A percentile compares a stretch with the other conserved stretches of the same genome.
These are phyloP conservation scores for Archocentrus centrarchus DNA, from an alignment of 2,113 vertebrate species.

Conservation along the genomic window DNA sequence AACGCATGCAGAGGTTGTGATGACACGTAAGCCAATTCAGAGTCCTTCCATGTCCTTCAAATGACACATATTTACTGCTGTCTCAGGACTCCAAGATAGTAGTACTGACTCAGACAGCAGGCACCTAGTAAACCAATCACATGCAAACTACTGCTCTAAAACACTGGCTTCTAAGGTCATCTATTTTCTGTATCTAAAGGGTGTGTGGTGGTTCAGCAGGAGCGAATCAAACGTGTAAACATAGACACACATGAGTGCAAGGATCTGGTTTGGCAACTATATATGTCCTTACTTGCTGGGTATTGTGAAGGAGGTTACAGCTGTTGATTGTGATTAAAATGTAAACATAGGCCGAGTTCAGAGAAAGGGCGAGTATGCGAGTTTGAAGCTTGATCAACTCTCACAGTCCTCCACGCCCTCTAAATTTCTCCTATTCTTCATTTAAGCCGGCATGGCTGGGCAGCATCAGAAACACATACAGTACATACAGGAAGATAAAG, in stretches of 20 bases:
- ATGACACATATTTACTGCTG: slow-evolving; percentile 55
- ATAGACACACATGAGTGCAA: slow-evolving; percentile 70
- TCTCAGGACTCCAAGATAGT: slow-evolving; percentile 56
- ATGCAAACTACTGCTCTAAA: slow-evolving; percentile 31
- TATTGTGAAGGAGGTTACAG: slow-evolving; percentile 78
- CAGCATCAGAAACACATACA: slow-evolving; percentile 15
- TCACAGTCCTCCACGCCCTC: slow-evolving; percentile 51
- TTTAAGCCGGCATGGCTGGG: neutral
- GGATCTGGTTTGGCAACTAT: slow-evolving; percentile 83
- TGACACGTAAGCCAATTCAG: slow-evolving; percentile 62
- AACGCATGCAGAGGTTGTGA: slow-evolving; percentile 67
- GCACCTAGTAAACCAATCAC: slow-evolving; percentile 47
- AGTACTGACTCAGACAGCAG: slow-evolving; percentile 36
- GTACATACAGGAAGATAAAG: neutral
- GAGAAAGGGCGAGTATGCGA: slow-evolving; percentile 73
- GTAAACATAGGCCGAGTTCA: slow-evolving; percentile 81
- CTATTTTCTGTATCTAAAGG: slow-evolving; percentile 61
- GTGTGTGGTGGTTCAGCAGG: slow-evolving; percentile 66
- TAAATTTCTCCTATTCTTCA: slow-evolving; percentile 36
- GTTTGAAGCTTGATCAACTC: slow-evolving; percentile 68
- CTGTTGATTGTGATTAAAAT: slow-evolving; percentile 83
- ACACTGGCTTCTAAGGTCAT: slow-evolving; percentile 41
- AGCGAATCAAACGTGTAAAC: slow-evolving; percentile 70
- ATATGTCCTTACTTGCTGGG: slow-evolving; percentile 78
- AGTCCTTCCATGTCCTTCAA: slow-evolving; percentile 56